Conservation (phyloP, 2,113 vertebrate genomes). For the Nestor notabilis region DNA sequence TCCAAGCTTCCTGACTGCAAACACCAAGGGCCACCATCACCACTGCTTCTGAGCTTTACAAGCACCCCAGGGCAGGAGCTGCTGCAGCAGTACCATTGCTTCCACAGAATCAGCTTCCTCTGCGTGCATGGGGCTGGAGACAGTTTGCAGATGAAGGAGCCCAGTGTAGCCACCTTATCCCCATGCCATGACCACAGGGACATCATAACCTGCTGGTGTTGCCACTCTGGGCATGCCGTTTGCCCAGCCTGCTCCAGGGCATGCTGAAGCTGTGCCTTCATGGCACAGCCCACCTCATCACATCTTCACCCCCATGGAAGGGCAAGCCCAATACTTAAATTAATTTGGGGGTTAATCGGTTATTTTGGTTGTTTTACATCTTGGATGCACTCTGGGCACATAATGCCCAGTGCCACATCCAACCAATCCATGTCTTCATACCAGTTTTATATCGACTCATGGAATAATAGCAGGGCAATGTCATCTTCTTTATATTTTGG, state of each 20-base stretch:
- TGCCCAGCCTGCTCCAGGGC: background rate
- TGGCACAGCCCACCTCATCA: background rate
- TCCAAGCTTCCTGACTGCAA: background rate
- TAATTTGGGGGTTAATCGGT: background rate
- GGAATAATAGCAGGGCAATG: background rate
- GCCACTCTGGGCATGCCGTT: rapidly evolving
- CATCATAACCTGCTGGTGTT: background rate
- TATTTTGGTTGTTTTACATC: background rate
- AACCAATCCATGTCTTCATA: background rate
- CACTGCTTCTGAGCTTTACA: background rate
- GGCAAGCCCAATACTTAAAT: background rate
- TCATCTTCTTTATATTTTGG: background rate
- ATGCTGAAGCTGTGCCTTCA: background rate
- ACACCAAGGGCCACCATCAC: background rate
- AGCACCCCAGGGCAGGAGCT: background rate
- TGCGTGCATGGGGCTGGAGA: background rate
- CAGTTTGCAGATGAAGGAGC: background rate
- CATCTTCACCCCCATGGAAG: background rate
- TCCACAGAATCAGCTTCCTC: background rate
- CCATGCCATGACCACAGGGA: background rate
- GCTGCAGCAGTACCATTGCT: background rate
- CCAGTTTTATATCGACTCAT: background rate
- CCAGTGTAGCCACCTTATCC: background rate
- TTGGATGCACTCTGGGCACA: background rate
- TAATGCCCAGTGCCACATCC: rapidly evolving